Base-by-base conservation (phyloP, 2,888 invertebrate genomes). In the Linnaemya tessellans region DNA sequence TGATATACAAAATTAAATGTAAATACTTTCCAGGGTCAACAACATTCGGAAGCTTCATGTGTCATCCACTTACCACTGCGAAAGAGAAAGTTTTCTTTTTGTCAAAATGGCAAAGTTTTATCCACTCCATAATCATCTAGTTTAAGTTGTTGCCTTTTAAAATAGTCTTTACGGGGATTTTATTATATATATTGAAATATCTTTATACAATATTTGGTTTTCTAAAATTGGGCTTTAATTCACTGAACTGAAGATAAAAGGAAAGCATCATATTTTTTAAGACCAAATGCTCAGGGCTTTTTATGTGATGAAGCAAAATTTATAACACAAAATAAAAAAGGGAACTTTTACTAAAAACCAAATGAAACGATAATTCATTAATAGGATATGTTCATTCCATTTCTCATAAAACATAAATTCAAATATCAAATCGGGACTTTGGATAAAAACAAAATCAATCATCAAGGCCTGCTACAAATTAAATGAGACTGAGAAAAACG, bases 241-340 rank as follows among this genome's bases (percentile, higher is more conserved):
- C 60, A 67, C n/a, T n/a, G n/a, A n/a, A n/a, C 30, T 30, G 51
- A 8, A 10, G 35, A 7, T n/a, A 4, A 62, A 51, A 10, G 10
- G 11, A 30, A 70, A 58, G 9, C 46, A 20, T 68, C 38, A 30
- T 54, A 35, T 87, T 89, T 88, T 88, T 89, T 89, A 88, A 89
- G 90, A 90, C 91, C 90, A 90, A 91, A 89, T 89, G 90, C 90
- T 90, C 90, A 90, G 90, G 90, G 89, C 89, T 89, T 87, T 89
- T 89, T 88, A 60, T 62, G 65, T 71, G 73, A 74, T 74, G 13
- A 54, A 18, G 30, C 10, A 43, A 41, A 62, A 35, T 62, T 68
- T 46, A 43, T 15, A 75, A 54, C 64, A 30, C 54, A 54, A 54
- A 51, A n/a, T n/a, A n/a, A 38, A 22, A 67, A 68, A 18, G 22